Base-by-base conservation (phyloP, 2,113 vertebrate species). In the Chaenogobius annularis region DNA sequence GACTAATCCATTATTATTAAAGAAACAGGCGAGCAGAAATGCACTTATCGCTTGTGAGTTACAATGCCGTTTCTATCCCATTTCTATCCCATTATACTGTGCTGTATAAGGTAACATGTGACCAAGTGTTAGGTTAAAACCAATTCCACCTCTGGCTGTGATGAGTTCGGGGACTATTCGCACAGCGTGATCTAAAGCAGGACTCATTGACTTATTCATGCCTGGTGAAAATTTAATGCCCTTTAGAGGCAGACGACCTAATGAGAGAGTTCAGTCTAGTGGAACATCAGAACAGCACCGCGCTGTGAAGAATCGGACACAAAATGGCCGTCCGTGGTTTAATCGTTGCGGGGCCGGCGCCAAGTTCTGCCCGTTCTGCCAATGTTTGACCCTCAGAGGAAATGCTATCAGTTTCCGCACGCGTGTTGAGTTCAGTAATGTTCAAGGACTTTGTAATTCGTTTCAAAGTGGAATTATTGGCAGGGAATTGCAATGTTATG, bases 161-260 rank as follows among this genome's bases (percentile, higher is more conserved):
- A 88, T 83, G 85, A 85, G 77, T 89, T 86, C 81, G 66, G 83
- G 78, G 79, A 78, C 80, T 83, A 69, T 77, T 90, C 17, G 68
- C 78, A 69, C 84, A 43, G 74, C 73, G 59, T 88, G 84, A 91
- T 91, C 87, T 89, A 80, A 90, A 85, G 74, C 83, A 86, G 80
- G 79, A 77, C 73, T 78, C 84, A 80, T 74, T 93, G 79, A 91
- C 87, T 92, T 92, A 91, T 92, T 92, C 87, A 93, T 88, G 84
- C 85, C 64, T 80, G 85, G 85, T 92, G 81, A 91, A 91, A 90
- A 82, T 92, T 80, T 89, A 89, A 93, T 90, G 90, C 83, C 83
- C 89, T 90, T 85, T 75, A 79, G 82, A 87, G 88, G 66, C 75
- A 66, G 80, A 77, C 87, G 87, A 89, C 90, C 90, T 90, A 91